Base-by-base conservation (phyloP, 2,113 vertebrate genomes). In the Oceanites oceanicus region DNA sequence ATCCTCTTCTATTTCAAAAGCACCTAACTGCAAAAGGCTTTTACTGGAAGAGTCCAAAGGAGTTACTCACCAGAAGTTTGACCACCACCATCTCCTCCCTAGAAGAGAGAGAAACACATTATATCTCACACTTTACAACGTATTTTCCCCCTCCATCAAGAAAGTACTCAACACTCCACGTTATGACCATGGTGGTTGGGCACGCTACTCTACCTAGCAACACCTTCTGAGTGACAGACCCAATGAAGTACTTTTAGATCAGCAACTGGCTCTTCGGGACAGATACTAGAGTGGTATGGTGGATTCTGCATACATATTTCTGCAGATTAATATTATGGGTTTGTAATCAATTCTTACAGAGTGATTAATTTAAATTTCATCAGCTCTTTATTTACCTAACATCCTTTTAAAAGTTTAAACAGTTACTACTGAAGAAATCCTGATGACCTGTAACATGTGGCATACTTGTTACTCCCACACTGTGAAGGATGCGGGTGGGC, bases 11-110 rank as follows among this genome's bases (percentile, higher is more conserved):
- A 32, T 36, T 91, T 78, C 84, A 52, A 70, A 42, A 53, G 38
- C 4, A 0, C 25, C 3, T 21, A 79, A 38, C 16, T 52, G 42
- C 71, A 92, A 75, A 77, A 87, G 40, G 76, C 49, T 81, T 89
- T 71, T 36, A 56, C 32, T 19, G 53, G 19, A 63, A 34, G 58
- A 86, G 61, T 38, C 66, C 2, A 5, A 75, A 65, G 50, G 23
- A 88, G 62, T 65, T 97, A 98, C 97, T 98, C 90, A 98, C 97
- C 97, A 58, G 26, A 95, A 92, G 58, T 65, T 34, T 98, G 97
- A 78, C 81, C 93, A 74, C 89, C 94, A 76, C 32, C 94, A 92
- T 97, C 96, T 88, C 83, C 86, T 74, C 95, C 96, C 97, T 98
- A 55, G 79, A 92, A 97, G 61, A 97, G 71, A 96, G 29, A 95